Conservation (phyloP, 2,888 invertebrate species). For the Mactromeris polynyma region DNA sequence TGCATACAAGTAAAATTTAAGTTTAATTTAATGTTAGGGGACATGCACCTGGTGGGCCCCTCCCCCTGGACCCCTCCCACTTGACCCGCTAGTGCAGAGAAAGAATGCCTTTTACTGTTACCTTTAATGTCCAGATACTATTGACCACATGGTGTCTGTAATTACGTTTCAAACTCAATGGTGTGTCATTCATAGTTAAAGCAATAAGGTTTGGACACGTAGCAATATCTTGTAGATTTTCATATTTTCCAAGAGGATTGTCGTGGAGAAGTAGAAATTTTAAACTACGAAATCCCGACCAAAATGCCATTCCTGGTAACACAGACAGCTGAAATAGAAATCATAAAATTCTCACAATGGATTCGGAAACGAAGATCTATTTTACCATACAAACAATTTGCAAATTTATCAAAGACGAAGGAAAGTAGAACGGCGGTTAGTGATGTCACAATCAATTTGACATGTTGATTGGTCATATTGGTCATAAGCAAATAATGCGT, state of each 20-base stretch:
- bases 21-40: too few relatives aligned
- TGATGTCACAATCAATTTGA: too few relatives aligned
- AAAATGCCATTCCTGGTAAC: constrained; percentile 84
- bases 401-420: too few relatives aligned
- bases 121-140: constrained; percentile 85
- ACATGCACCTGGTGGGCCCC: too few relatives aligned
- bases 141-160: constrained; percentile 87
- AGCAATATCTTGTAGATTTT: constrained; percentile 83
- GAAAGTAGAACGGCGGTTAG: too few relatives aligned
- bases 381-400: too few relatives aligned
- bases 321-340: constrained; percentile 80
- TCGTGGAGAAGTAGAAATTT: constrained; percentile 86
- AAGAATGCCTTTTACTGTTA: constrained; percentile 16
- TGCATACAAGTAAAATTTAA: too few relatives aligned
- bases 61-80: too few relatives aligned
- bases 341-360: neutral
- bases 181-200: constrained; percentile 86
- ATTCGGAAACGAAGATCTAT: too few relatives aligned
- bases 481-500: too few relatives aligned
- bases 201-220: constrained; percentile 78
- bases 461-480: too few relatives aligned
- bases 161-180: constrained; percentile 85
- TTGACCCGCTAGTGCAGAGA: too few relatives aligned
- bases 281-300: constrained; percentile 82
- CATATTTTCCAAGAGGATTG: constrained; percentile 86